Base-by-base conservation (phyloP, 2,888 invertebrate species). In the Antitype chi region DNA sequence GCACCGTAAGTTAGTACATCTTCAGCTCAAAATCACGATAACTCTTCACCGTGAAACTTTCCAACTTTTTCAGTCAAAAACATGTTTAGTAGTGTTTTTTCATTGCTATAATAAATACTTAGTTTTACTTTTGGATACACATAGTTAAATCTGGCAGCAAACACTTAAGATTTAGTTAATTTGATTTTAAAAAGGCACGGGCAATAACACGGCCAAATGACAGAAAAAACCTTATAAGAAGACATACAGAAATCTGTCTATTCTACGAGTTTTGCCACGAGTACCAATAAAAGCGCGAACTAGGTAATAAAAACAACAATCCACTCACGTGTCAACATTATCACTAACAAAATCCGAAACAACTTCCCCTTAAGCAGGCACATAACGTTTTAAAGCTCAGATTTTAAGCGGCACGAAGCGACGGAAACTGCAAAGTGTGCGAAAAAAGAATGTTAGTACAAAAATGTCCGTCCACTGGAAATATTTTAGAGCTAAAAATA, bases 371-470 rank as follows among this genome's bases (percentile, higher is more conserved):
- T 93, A 94, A 93, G 76, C 72, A 53, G 84, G 75, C 88, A 88
- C 88, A 91, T 81, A 89, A 88, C 86, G 89, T 89, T 91, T 93
- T 92, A 91, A 90, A 91, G 89, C 90, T 86, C 91, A 91, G 91
- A 92, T 92, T 93, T 92, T 92, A 92, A 93, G 90, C 93, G 91
- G 89, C 88, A 90, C 88, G 88, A 88, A 90, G 90, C 89, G 89
- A 77, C 81, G 88, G 83, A 90, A 91, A 91, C 88, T 90, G 94
- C 93, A 91, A 92, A 92, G 90, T 91, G 87, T 88, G 89, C 88
- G 85, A 90, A 92, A 91, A 93, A 92, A 89, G 86, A 86, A 84
- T 85, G 80, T 84, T 87, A 78, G 73, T 85, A 85, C 87, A 89
- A 91, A 90, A 90, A 88, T 87, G 70, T 83, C 74, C 80, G 86